Base-by-base conservation (phyloP, 2,888 invertebrate genomes). In the Cephus nigrinus region DNA sequence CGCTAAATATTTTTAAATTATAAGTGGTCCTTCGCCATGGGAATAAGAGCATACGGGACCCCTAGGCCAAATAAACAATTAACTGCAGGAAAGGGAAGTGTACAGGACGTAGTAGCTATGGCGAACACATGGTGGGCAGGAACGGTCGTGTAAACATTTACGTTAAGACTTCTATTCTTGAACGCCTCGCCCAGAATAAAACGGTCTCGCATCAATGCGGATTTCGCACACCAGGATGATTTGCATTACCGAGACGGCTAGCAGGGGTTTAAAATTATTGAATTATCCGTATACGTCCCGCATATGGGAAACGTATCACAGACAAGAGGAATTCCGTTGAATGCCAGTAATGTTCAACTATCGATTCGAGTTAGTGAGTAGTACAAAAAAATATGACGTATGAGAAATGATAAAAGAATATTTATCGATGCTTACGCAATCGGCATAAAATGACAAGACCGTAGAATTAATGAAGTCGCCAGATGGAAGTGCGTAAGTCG, bases 141-240 rank as follows among this genome's bases (percentile, higher is more conserved):
- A 76, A 76, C 69, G 23, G 23, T 76, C 78, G 79, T 73, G 82
- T 86, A 85, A 88, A 88, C 85, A 86, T 88, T 88, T 87, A 87
- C 79, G 79, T 80, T 80, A 78, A 35, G 76, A 80, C 78, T 71
- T 81, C 80, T 84, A 85, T 82, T 84, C 83, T 82, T 81, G 79
- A 82, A 73, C 81, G 80, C 77, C 75, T 55, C 55, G 69, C 69
- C 73, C 32, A 75, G 75, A 75, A 78, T 78, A 78, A 72, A 75
- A 33, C 12, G 68, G 55, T 34, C 15, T 31, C 71, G 23, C 71
- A 12, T 31, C 23, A 32, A 71, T 71, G 15, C 32, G 32, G 71
- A 71, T 71, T 71, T 32, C 11, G 33, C 71, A 9, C 55, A 55
- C 55, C 55, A 23, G 23, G 23, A 15, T 55, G 32, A 71, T 71